Evolutionary conservation across 2,113 vertebrate species (phyloP).

Genomic region (Hemiscyllium ocellatum): DNA sequence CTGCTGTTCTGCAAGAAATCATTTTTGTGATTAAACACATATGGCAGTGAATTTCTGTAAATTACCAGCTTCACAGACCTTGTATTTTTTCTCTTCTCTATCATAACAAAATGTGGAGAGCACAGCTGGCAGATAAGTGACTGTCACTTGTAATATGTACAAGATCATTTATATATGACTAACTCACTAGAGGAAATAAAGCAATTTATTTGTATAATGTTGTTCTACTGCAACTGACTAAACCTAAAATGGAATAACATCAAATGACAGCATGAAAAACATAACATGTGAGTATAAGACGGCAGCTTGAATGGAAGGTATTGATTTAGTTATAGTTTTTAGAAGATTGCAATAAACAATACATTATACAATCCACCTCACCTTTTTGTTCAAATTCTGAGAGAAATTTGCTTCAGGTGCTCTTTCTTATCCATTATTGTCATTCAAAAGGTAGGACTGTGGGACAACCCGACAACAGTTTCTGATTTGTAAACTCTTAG

Average conservation of each 20-base stretch:
- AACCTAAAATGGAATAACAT: not conserved
- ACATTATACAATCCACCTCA: not conserved
- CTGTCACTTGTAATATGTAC: slow-evolving; percentile 4
- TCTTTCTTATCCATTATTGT: not conserved
- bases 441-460: not conserved
- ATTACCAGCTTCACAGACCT: not conserved
- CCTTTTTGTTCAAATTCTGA: not conserved
- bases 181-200: not conserved
- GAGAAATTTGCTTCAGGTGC: not conserved
- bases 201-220: not conserved
- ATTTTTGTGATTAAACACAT: slow-evolving; percentile 22
- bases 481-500: not conserved
- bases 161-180: not conserved
- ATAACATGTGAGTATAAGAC: not conserved
- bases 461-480: not conserved
- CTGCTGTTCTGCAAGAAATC: not conserved
- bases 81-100: not conserved
- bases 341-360: not conserved
- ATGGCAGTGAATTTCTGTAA: slow-evolving; percentile 18
- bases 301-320: not conserved
- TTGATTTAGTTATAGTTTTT: not conserved
- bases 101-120: not conserved
- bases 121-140: not conserved
- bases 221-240: not conserved
- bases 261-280: not conserved